phyloP scores from a whole-genome alignment of 2,888 invertebrate species.

The Drosophila mulleri region DNA sequence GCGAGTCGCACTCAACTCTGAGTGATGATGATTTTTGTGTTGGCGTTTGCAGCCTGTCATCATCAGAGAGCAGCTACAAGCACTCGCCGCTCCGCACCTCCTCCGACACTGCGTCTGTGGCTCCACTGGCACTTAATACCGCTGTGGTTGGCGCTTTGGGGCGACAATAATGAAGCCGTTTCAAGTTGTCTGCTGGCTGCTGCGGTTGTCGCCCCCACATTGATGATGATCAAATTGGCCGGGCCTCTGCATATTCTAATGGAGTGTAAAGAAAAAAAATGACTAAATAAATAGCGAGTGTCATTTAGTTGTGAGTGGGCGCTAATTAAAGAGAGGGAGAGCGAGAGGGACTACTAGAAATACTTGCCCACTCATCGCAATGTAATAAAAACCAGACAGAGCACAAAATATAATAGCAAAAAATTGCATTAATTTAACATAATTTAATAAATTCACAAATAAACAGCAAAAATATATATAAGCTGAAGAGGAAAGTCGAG shows the following conservation, averaged over 20 bases:
- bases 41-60: constrained; percentile 57
- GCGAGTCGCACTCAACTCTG: constrained; percentile 39
- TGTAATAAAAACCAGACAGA: not conserved
- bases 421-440: constrained; percentile 2
- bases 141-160: constrained; percentile 15
- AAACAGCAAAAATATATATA: not conserved
- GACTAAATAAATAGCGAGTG: constrained; percentile 19
- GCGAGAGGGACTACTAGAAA: not conserved
- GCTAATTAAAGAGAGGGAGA: constrained; percentile 39
- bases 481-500: too few relatives aligned
- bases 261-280: constrained; percentile 12
- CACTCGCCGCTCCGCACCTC: not conserved
- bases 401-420: not conserved
- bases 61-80: constrained; percentile 34
- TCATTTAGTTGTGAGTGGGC: constrained; percentile 25
- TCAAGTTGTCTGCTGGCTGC: constrained; percentile 44
- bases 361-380: constrained; percentile 9
- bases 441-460: not conserved
- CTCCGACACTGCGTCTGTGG: not conserved
- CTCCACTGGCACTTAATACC: constrained; percentile 8
- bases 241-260: constrained; percentile 27
- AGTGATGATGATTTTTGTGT: constrained; percentile 64
- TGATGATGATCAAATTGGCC: constrained; percentile 47
- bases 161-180: constrained; percentile 39
- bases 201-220: constrained; percentile 42